Conservation (phyloP, 37 sponge, comb jelly and placozoan genomes). For the Cladorhizidae sp. region DNA sequence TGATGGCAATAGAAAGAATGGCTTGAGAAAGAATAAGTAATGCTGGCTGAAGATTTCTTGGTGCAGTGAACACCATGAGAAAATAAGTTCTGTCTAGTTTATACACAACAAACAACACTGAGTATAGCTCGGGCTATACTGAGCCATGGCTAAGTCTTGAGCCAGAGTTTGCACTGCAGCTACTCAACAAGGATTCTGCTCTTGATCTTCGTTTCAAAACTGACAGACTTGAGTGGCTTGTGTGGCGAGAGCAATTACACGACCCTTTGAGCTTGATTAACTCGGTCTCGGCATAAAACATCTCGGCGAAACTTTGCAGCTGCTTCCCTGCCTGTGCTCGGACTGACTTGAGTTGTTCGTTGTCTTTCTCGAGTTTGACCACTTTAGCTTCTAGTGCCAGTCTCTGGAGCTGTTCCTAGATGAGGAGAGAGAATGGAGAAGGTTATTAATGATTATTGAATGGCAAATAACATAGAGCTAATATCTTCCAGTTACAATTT, state of each 20-base stretch:
- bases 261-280: slow-evolving; percentile 13
- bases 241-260: slow-evolving; percentile 15
- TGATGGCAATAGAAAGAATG: too few species aligned
- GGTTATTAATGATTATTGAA: not conserved
- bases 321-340: slow-evolving; percentile 46
- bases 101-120: too few species aligned
- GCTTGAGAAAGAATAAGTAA: too few species aligned
- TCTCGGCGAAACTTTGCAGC: slow-evolving; percentile 64
- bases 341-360: slow-evolving; percentile 31
- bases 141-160: slow-evolving; percentile 29
- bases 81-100: too few species aligned
- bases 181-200: slow-evolving; percentile 21
- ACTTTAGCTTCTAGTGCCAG: slow-evolving; percentile 64
- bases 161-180: not conserved
- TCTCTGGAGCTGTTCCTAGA: slow-evolving; percentile 58
- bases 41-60: too few species aligned
- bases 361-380: slow-evolving; percentile 48
- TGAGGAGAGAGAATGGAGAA: not conserved
- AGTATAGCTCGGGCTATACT: not conserved
- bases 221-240: slow-evolving; percentile 37
- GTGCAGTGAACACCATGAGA: too few species aligned
- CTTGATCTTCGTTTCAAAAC: slow-evolving; percentile 27
- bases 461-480: not conserved
- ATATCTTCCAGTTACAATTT: not conserved
- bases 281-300: slow-evolving; percentile 44